Percentiles rank a stretch among this genome's conserved stretches.
Conservation (phyloP, 2,888 invertebrate genomes). For the Seira musarum region DNA sequence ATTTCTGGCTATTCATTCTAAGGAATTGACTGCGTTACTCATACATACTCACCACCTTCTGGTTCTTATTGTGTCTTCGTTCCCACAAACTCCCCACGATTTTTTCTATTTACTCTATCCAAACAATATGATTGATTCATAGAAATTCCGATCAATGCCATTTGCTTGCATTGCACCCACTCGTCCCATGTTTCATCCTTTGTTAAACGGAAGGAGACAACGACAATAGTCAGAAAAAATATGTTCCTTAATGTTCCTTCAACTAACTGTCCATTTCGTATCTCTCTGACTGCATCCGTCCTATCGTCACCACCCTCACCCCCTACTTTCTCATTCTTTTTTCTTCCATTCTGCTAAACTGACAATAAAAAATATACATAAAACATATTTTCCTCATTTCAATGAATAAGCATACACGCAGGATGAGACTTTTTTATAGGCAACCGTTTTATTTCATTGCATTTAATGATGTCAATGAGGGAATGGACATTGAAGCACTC, state of each 20-base stretch:
- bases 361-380: neutral
- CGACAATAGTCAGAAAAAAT: neutral
- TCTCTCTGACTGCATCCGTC: neutral
- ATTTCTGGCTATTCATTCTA: no score
- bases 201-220: no score
- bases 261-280: neutral
- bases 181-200: neutral
- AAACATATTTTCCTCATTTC: slow-evolving; percentile 22
- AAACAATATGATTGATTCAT: neutral
- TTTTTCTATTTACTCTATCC: slow-evolving; percentile 1
- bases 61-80: neutral
- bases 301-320: slow-evolving; percentile 12
- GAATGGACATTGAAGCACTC: neutral
- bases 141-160: neutral
- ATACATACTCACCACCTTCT: neutral
- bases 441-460: neutral
- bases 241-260: neutral
- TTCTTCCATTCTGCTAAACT: neutral
- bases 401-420: slow-evolving; percentile 34
- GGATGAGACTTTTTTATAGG: slow-evolving; percentile 5
- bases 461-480: slow-evolving; percentile 9
- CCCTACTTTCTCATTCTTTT: neutral
- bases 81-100: neutral
- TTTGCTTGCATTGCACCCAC: neutral
- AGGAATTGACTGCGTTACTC: neutral